Base-by-base conservation (phyloP, 2,888 invertebrate genomes). In the Dusona sp. region DNA sequence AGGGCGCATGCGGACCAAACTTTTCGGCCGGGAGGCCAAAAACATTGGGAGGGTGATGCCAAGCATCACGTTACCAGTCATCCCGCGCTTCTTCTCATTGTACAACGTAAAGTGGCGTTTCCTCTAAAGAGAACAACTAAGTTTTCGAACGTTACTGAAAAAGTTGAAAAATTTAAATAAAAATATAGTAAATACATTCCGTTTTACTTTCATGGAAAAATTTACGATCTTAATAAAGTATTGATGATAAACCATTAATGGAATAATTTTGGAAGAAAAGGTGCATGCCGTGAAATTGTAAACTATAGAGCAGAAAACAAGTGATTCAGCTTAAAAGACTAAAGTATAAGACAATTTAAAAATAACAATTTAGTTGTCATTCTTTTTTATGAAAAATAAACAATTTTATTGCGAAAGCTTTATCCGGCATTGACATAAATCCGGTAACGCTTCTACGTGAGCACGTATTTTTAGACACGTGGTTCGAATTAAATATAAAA, bases 1-100 rank as follows among this genome's bases (percentile, higher is more conserved):
- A 88, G 80, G 77, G 91, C 91, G 91, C 91, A 91, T 91, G 91
- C 91, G 91, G 73, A 87, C n/a, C 51, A 33, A 87, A 88, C 79
- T 88, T 86, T 88, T 87, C 67, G 84, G 85, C 82, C 78, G 85
- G 25, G 75, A 79, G 81, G 57, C 54, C n/a, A n/a, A n/a, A n/a
- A n/a, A n/a, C n/a, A 57, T 68, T 78, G 61, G 45, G n/a, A n/a
- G n/a, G n/a, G n/a, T n/a, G n/a, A 54, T 42, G 74, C 61, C 74
- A 68, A 67, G 61, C 64, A 74, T 51, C 48, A 75, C 33, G 72
- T 29, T 33, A 16, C 42, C 83, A 86, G 83, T 83, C 42, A 45
- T 57, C 57, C 57, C 74, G 75, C 75, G 68, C 75, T 82, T 57
- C 67, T 81, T 67, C 68, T 64, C 51, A 48, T 22, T 42, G 68